Evolutionary conservation across 2,888 invertebrate species (phyloP).

Genomic region (Furcula furcula): DNA sequence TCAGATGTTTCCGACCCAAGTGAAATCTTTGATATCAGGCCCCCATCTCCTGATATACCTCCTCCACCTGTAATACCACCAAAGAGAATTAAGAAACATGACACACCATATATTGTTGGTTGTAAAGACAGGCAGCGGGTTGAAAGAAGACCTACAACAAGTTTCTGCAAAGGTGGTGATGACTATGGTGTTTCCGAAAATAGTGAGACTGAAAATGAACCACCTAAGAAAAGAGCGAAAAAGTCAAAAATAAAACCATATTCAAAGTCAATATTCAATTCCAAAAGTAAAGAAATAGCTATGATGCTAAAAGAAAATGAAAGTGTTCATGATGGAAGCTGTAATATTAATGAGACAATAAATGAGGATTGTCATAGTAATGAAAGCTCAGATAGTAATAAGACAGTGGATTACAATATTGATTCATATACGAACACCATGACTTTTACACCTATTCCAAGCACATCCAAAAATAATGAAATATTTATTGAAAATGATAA

Average conservation of each 20-base stretch:
- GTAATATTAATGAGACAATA: constrained; percentile 36
- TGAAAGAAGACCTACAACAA: constrained; percentile 16
- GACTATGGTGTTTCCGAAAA: constrained; percentile 27
- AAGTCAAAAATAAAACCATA: constrained; percentile 19
- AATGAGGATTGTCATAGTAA: constrained; percentile 26
- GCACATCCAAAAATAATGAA: constrained; percentile 47
- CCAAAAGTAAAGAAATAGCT: constrained; percentile 34
- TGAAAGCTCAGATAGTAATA: constrained; percentile 34
- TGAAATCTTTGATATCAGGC: constrained; percentile 9
- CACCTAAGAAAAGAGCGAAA: constrained; percentile 14
- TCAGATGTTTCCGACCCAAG: constrained; percentile 9
- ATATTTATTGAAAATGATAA: constrained; percentile 46
- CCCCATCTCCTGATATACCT: constrained; percentile 1
- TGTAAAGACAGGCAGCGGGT: constrained; percentile 33
- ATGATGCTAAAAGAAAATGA: constrained; percentile 6
- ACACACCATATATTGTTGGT: constrained; percentile 39
- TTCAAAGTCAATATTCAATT: constrained; percentile 42
- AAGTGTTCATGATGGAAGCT: constrained; percentile 31
- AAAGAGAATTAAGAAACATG: constrained; percentile 33
- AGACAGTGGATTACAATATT: constrained; percentile 28
- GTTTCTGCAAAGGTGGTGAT: constrained; percentile 29
- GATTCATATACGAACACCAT: constrained; percentile 4
- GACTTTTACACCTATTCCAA: constrained; percentile 48
- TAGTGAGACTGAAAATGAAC: constrained; percentile 10
- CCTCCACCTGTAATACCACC: constrained; percentile 26